A percentile compares a stretch with the other conserved stretches of the same genome.
Conservation (phyloP, 2,888 invertebrate genomes). For the Nomada flava region DNA sequence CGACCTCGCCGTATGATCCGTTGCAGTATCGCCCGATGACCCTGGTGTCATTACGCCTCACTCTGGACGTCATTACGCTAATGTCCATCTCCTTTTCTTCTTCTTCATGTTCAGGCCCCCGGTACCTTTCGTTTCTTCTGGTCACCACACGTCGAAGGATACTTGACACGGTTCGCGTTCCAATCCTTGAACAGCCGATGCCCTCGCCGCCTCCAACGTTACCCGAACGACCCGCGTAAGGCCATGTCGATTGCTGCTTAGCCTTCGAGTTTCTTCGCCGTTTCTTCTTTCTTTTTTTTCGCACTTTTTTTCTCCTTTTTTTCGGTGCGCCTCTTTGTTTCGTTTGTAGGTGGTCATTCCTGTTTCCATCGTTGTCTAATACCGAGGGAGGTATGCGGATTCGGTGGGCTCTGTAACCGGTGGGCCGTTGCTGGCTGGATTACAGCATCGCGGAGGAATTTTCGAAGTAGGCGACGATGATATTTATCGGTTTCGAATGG, state of each 20-base stretch:
- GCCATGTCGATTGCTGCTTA: constrained; percentile 62
- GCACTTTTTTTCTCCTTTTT: constrained; percentile 6
- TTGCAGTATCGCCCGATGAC: constrained; percentile 77
- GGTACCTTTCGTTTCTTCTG: constrained; percentile 53
- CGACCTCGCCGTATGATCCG: constrained; percentile 76
- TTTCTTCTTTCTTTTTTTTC: constrained; percentile 3
- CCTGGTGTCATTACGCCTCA: constrained; percentile 78
- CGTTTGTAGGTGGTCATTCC: constrained; percentile 41
- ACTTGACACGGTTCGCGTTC: constrained; percentile 67
- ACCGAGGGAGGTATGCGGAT: constrained; percentile 2
- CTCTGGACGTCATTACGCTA: constrained; percentile 78
- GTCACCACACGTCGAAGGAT: constrained; percentile 52
- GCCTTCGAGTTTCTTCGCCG: constrained; percentile 54
- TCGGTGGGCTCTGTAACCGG: constrained; percentile 12
- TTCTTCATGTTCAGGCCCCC: constrained; percentile 38
- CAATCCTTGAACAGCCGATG: constrained; percentile 60
- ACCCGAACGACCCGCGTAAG: constrained; percentile 47
- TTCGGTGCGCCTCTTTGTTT: constrained; percentile 20
- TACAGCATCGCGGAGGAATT: not conserved
- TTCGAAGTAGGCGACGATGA: not conserved
- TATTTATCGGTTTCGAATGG: not conserved
- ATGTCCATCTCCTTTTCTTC: constrained; percentile 72
- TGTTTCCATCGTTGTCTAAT: constrained; percentile 49
- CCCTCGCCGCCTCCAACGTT: constrained; percentile 51
- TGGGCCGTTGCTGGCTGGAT: not conserved